Percentiles rank a stretch among this genome's conserved stretches.
Conservation (phyloP, 35 echinoderm and acorn worm species). For the Apostichopus californicus region DNA sequence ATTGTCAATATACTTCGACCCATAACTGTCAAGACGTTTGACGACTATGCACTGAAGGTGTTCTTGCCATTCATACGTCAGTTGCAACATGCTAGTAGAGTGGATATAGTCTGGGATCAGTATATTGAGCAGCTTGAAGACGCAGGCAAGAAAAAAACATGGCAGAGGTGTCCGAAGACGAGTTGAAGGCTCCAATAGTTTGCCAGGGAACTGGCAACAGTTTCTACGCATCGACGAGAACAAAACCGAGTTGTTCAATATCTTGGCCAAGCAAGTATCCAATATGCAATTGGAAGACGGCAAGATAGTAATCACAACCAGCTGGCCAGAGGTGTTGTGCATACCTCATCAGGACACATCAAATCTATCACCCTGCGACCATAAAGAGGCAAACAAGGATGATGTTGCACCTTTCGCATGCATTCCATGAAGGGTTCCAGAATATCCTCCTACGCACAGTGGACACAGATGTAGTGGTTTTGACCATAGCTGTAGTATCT, state of each 20-base stretch:
- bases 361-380: conserved; percentile 45
- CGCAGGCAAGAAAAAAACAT: too few relatives aligned
- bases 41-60: conserved; percentile 53
- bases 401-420: too few relatives aligned
- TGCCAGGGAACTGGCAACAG: too few relatives aligned
- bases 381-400: conserved; percentile 68
- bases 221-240: too few relatives aligned
- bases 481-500: conserved; percentile 10
- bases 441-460: too few relatives aligned
- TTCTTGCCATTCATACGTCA: conserved; percentile 46
- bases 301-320: background rate
- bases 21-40: background rate
- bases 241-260: background rate
- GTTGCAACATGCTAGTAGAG: background rate
- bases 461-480: too few relatives aligned
- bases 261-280: too few relatives aligned
- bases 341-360: background rate
- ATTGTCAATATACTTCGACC: too few relatives aligned
- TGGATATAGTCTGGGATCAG: conserved; percentile 70
- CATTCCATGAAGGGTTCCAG: too few relatives aligned
- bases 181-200: too few relatives aligned
- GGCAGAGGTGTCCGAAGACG: too few relatives aligned
- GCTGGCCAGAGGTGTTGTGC: background rate
- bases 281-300: too few relatives aligned
- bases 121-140: conserved; percentile 42